Base-by-base conservation (phyloP, 2,797 vertebrate species). In the Caiman crocodilus region DNA sequence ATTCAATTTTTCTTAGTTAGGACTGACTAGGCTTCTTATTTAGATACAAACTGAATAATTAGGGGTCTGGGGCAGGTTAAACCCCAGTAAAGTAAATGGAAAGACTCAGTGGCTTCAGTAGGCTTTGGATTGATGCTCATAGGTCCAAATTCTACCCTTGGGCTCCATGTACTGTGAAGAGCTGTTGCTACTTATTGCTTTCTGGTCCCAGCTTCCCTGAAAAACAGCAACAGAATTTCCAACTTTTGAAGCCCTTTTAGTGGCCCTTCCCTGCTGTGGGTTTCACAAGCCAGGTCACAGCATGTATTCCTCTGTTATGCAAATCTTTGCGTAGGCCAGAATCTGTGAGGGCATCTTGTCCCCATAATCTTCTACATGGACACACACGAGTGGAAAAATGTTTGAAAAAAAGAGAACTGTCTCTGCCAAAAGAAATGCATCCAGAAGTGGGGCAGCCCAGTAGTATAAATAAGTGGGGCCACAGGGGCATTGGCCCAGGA, bases 1-100 rank as follows among this genome's bases (percentile, higher is more conserved):
- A 59, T 56, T 87, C 90, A 83, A 30, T 64, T 88, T 94, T 80
- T 69, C 76, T 81, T 88, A 94, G 94, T 94, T 94, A 89, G 28
- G 17, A 63, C 65, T 75, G 64, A 28, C 64, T 95, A 89, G 58
- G 84, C 84, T 94, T 95, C 81, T 76, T 6, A 23, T 75, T 35
- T 89, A 88, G 59, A 90, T 94, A 65, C 56, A 86, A 86, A 89
- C 89, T 79, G 64, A 89, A 89, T 88, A 90, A 82, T 86, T 74
- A 82, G 42, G 80, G 17, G 56, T 89, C 35, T 42, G 79, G 89
- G 35, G 13, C 28, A 25, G 80, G 88, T 18, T 4, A 79, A 86
- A 94, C 89, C 20, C 69, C 23, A 55, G 79, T 83, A 25, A 85
- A 94, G 71, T 79, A 17, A 63, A 9, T 57, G 26, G 65, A 87